These are phyloP conservation scores for Pelecanus crispus DNA, from an alignment of 2,113 vertebrate species.

Conservation along the genomic window DNA sequence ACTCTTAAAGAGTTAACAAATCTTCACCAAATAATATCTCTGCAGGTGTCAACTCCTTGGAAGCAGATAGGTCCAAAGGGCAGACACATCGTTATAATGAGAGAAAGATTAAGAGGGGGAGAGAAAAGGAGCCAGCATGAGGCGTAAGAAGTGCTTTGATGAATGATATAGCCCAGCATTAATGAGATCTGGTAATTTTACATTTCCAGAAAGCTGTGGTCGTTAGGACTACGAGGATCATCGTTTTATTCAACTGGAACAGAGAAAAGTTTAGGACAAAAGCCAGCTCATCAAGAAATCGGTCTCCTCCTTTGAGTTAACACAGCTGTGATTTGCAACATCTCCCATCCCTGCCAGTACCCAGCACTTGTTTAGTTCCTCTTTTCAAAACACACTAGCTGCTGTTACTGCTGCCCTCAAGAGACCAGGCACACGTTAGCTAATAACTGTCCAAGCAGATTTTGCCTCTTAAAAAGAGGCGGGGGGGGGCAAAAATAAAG, in stretches of 20 bases:
- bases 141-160: constrained; percentile 44
- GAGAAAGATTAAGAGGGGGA: constrained; percentile 28
- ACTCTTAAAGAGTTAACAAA: constrained; percentile 40
- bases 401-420: neutral
- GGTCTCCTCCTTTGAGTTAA: constrained; percentile 6
- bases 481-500: too few relatives aligned
- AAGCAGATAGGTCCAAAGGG: constrained; percentile 49
- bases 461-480: too few relatives aligned
- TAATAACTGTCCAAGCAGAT: neutral
- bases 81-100: constrained; percentile 39
- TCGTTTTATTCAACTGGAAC: neutral
- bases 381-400: neutral
- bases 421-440: neutral
- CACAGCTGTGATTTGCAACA: neutral
- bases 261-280: constrained; percentile 13
- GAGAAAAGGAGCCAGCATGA: constrained; percentile 42
- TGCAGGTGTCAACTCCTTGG: constrained; percentile 31
- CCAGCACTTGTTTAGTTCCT: neutral
- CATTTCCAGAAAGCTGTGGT: constrained; percentile 13
- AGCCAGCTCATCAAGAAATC: neutral
- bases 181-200: constrained; percentile 73
- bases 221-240: neutral
- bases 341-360: neutral
- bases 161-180: constrained; percentile 61
- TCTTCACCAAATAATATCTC: constrained; percentile 46